Conservation (phyloP, 2,888 invertebrate species). For the Hypercompe scribonia region DNA sequence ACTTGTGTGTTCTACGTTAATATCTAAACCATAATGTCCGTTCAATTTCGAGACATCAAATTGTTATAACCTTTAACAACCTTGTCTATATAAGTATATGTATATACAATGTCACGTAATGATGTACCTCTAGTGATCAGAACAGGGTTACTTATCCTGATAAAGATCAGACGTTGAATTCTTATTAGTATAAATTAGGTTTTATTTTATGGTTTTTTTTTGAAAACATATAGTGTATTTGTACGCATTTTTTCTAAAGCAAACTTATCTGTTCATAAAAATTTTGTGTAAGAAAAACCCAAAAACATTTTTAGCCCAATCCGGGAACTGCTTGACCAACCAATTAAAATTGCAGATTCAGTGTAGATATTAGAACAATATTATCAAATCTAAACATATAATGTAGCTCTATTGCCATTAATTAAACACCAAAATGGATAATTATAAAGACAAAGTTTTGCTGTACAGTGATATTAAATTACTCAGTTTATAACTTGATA, state of each 20-base stretch:
- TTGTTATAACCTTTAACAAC: constrained; percentile 15
- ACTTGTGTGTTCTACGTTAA: constrained; percentile 20
- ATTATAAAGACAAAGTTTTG: constrained; percentile 5
- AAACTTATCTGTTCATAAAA: too few species aligned
- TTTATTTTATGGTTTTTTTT: too few species aligned
- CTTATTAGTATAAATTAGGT: not conserved
- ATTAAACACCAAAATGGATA: not conserved
- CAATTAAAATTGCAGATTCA: too few species aligned
- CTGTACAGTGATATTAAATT: constrained; percentile 19
- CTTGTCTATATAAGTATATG: constrained; percentile 9
- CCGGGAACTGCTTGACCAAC: too few species aligned
- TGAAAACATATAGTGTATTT: too few species aligned
- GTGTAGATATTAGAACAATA: not conserved
- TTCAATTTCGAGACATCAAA: constrained; percentile 21
- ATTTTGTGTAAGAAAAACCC: too few species aligned
- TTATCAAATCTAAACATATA: not conserved
- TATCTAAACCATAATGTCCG: constrained; percentile 18
- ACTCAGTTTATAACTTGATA: constrained; percentile 21
- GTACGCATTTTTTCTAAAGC: too few species aligned
- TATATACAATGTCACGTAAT: constrained; percentile 18
- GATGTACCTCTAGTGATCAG: constrained; percentile 17
- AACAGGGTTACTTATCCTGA: constrained; percentile 9
- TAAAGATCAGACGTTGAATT: constrained; percentile 9
- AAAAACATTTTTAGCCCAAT: too few species aligned
- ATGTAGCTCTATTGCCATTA: not conserved